These are phyloP conservation scores for Sebastes diaconus DNA, from an alignment of 2,797 vertebrate species.

Conservation along the genomic window DNA sequence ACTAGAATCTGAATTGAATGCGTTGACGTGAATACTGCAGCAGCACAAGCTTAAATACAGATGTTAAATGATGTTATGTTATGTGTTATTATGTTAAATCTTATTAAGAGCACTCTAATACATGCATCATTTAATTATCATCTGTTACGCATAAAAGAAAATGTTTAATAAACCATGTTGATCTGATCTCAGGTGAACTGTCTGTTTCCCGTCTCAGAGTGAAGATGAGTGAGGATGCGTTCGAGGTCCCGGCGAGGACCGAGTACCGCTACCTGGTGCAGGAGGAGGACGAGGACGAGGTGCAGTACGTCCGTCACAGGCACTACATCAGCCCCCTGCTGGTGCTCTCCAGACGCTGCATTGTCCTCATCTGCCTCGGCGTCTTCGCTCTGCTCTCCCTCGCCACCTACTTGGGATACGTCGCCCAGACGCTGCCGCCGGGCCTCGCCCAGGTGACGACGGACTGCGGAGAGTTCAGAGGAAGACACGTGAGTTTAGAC, in stretches of 20 bases:
- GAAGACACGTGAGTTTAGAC: slow-evolving; percentile 62
- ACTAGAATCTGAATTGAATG: no score
- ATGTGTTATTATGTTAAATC: no score
- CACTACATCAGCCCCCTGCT: slow-evolving; percentile 79
- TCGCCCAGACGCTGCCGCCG: slow-evolving; percentile 75
- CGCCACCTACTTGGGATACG: slow-evolving; percentile 78
- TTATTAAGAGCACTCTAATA: no score
- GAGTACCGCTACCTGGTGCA: slow-evolving; percentile 87
- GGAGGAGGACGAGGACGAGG: slow-evolving; percentile 72
- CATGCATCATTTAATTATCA: no score
- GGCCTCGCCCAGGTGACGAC: slow-evolving; percentile 64
- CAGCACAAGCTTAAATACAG: no score
- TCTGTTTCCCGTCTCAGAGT: slow-evolving; percentile 25
- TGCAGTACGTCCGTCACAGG: slow-evolving; percentile 73
- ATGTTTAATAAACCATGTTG: no score
- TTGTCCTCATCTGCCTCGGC: slow-evolving; percentile 67
- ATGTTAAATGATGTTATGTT: no score
- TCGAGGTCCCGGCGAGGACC: slow-evolving; percentile 73
- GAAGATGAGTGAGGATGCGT: slow-evolving; percentile 79
- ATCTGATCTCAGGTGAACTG: no score
- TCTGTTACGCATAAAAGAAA: no score
- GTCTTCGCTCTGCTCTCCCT: slow-evolving; percentile 72
- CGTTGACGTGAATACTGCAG: no score
- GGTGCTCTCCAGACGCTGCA: slow-evolving; percentile 77
- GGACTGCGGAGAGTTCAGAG: slow-evolving; percentile 66